Evolutionary conservation across 1,140 invertebrate genomes (phyloP).

Genomic region (Euura saliciscinereae): DNA sequence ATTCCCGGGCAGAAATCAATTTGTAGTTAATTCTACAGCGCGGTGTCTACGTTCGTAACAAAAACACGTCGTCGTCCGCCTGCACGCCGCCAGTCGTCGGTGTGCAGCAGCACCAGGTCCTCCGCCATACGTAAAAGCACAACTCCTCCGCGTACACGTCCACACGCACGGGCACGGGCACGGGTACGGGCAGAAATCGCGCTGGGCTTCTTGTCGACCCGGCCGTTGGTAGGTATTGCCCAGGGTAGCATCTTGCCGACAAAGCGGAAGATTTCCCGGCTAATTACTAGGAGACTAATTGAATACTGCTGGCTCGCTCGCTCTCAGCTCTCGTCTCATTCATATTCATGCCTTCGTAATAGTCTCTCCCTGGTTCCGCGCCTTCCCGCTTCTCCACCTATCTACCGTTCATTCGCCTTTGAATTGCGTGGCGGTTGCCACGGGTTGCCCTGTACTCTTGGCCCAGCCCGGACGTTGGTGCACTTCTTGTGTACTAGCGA

Average conservation of each 20-base stretch:
- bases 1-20: slow-evolving; percentile 5
- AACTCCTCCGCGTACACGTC: not conserved
- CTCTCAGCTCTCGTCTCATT: slow-evolving; percentile 41
- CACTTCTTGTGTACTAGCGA: slow-evolving; percentile 15
- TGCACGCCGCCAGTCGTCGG: too few species aligned
- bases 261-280: slow-evolving; percentile 61
- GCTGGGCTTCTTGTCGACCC: slow-evolving; percentile 31
- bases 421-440: slow-evolving; percentile 30
- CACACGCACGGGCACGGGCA: not conserved
- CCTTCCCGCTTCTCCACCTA: slow-evolving; percentile 37
- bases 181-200: not conserved
- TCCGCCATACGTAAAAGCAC: too few species aligned
- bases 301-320: slow-evolving; percentile 18
- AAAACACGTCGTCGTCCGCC: not conserved
- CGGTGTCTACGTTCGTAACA: not conserved
- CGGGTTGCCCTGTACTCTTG: slow-evolving; percentile 15
- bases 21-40: slow-evolving; percentile 5
- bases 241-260: slow-evolving; percentile 53
- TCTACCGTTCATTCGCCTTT: slow-evolving; percentile 31
- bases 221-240: slow-evolving; percentile 42
- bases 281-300: slow-evolving; percentile 62
- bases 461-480: slow-evolving; percentile 42
- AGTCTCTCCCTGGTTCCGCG: slow-evolving; percentile 49
- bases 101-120: too few species aligned
- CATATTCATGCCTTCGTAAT: slow-evolving; percentile 58